Evolutionary conservation across 2,888 invertebrate genomes (phyloP), one percentile per base, ranked within the genome.

Genomic region (Drosophila quinaria): DNA sequence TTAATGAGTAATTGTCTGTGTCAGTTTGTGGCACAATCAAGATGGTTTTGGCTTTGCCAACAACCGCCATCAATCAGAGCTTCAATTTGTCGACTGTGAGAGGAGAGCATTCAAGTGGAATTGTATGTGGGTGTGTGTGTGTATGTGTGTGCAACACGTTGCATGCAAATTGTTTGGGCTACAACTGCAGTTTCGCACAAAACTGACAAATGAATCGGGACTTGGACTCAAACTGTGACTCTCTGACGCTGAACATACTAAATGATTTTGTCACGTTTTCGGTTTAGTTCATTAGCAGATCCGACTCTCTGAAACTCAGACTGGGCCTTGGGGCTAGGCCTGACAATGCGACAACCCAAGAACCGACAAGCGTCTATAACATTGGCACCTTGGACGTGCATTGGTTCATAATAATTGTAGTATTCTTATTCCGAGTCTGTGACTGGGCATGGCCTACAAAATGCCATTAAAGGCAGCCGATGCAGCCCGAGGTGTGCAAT

Each of bases 211-310:
- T 86, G 87, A 67, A 44, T 31, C 35, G 37, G 19, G 15, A 46
- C 33, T 5, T 17, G n/a, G 35, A 17, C 42, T 51, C 19, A 9
- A 8, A 44, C 35, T 46, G 35, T 1, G 15, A 50, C 63, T 70
- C 63, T 72, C 58, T 39, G 61, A 64, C 65, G 63, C 72, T 44
- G 52, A 62, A 69, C 60, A 59, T 73, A 83, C 87, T 90, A 90
- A 89, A 89, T 89, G 89, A 89, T 82, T 90, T 83, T 88, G 80
- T 74, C 81, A 89, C 89, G 87, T 82, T 80, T 87, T 66, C 52
- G 68, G 69, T 59, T 73, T 74, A 72, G 83, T 78, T 89, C 87
- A 90, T 89, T 89, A 89, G 87, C 90, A 69, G 46, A 66, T 62
- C 33, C 64, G 60, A 41, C 15, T 39, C 52, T 52, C 35, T 10